These are phyloP conservation scores for Microcebus murinus DNA, from an alignment of 2,113 vertebrate genomes.

Conservation along the genomic window DNA sequence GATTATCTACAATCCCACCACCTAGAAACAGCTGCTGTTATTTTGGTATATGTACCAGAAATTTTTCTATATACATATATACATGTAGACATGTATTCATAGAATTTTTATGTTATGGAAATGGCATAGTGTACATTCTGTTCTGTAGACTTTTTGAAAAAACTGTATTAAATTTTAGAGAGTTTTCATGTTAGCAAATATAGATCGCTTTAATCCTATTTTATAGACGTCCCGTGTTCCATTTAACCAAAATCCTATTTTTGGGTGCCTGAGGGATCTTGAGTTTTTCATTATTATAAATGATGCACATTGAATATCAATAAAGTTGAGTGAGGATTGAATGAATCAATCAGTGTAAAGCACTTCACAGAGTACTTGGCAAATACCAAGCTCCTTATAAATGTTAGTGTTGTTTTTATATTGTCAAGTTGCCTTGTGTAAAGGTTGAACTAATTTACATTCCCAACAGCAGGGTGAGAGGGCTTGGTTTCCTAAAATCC, in stretches of 20 bases:
- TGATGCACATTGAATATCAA: background rate
- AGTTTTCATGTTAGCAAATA: background rate
- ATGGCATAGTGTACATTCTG: background rate
- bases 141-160: background rate
- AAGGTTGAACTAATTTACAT: constrained; percentile 21
- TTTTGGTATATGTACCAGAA: background rate
- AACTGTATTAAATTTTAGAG: background rate
- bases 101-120: background rate
- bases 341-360: background rate
- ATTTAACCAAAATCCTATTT: constrained; percentile 36
- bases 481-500: constrained; percentile 27
- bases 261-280: background rate
- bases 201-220: constrained; percentile 5
- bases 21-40: background rate
- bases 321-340: background rate
- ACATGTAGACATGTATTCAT: background rate
- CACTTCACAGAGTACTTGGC: constrained; percentile 3
- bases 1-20: background rate
- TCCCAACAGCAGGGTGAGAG: background rate
- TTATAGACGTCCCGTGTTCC: background rate
- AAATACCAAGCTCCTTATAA: constrained; percentile 26
- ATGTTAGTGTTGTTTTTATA: constrained; percentile 18
- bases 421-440: constrained; percentile 2
- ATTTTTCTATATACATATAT: background rate
- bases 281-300: constrained; percentile 1